phyloP scores from a whole-genome alignment of 2,113 vertebrate genomes.

The Orientallactaga bullata region DNA sequence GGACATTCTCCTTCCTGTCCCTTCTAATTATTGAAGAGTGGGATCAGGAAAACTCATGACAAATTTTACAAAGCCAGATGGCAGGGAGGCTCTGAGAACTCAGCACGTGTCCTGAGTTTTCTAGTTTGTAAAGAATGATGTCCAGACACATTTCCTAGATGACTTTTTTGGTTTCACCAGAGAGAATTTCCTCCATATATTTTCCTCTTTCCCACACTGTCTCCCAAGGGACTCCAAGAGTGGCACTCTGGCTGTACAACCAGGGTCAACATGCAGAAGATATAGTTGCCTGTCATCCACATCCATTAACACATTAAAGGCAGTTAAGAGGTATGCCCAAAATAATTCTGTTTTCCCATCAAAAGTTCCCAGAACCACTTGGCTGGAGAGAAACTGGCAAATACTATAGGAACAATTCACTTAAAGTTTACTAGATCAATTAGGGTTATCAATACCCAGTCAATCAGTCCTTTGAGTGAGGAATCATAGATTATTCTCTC shows the following conservation, averaged over 20 bases:
- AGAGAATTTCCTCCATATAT: not conserved
- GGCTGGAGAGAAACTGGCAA: slow-evolving; percentile 34
- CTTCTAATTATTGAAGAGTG: not conserved
- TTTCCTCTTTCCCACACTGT: not conserved
- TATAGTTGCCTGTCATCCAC: not conserved
- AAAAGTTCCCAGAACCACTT: not conserved
- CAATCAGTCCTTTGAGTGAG: slow-evolving; percentile 10
- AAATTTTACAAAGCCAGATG: not conserved
- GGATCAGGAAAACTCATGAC: not conserved
- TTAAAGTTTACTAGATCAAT: slow-evolving; percentile 40
- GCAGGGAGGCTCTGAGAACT: slow-evolving; percentile 15
- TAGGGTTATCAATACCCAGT: not conserved
- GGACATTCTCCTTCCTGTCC: not conserved
- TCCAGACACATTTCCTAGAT: slow-evolving; percentile 14
- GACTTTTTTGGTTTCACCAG: not conserved
- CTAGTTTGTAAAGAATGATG: not conserved
- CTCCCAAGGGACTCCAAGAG: not conserved
- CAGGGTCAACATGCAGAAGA: not conserved
- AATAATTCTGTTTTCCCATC: slow-evolving; percentile 5
- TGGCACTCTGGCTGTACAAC: not conserved
- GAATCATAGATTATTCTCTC: not conserved
- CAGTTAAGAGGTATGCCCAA: not conserved
- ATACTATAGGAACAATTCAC: slow-evolving; percentile 4
- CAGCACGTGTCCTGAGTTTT: not conserved
- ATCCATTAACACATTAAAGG: slow-evolving; percentile 5